Evolutionary conservation across 2,888 invertebrate species (phyloP).

Genomic region (Sclerodermus sp.): DNA sequence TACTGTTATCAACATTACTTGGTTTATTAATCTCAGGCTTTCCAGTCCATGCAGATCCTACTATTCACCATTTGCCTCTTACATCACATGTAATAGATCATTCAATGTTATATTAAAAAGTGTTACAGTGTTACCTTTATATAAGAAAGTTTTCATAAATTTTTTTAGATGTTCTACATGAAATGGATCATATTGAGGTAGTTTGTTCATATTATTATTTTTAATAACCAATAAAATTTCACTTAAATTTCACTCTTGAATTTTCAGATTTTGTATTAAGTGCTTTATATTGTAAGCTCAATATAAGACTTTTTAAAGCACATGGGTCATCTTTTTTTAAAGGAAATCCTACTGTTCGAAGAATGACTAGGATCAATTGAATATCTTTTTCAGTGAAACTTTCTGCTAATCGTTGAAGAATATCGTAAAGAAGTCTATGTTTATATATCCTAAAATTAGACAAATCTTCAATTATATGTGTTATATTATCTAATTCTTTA

Average conservation of each 20-base stretch:
- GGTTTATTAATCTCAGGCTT: slow-evolving; percentile 42
- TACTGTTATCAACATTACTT: slow-evolving; percentile 27
- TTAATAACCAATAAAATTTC: slow-evolving; percentile 90
- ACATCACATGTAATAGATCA: slow-evolving; percentile 82
- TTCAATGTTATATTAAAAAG: slow-evolving; percentile 82
- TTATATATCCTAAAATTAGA: slow-evolving; percentile 90
- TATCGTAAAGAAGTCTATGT: slow-evolving; percentile 75
- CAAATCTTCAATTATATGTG: slow-evolving; percentile 76
- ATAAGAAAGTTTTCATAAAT: slow-evolving; percentile 70
- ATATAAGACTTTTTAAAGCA: slow-evolving; percentile 75
- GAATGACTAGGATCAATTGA: slow-evolving; percentile 77
- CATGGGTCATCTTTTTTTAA: slow-evolving; percentile 85
- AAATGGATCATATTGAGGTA: slow-evolving; percentile 87
- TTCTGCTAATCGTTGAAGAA: slow-evolving; percentile 69
- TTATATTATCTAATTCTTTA: slow-evolving; percentile 80
- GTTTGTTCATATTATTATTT: slow-evolving; percentile 92
- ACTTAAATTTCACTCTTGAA: slow-evolving; percentile 82
- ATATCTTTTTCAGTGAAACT: slow-evolving; percentile 78
- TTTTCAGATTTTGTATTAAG: slow-evolving; percentile 47
- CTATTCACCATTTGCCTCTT: slow-evolving; percentile 95
- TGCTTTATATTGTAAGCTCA: slow-evolving; percentile 68
- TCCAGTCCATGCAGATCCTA: slow-evolving; percentile 93
- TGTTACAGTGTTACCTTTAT: slow-evolving; percentile 78
- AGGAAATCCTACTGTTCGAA: slow-evolving; percentile 80
- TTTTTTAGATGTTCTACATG: slow-evolving; percentile 84